Conservation (phyloP, 2,797 vertebrate species). For the Neoniphon sammara region DNA sequence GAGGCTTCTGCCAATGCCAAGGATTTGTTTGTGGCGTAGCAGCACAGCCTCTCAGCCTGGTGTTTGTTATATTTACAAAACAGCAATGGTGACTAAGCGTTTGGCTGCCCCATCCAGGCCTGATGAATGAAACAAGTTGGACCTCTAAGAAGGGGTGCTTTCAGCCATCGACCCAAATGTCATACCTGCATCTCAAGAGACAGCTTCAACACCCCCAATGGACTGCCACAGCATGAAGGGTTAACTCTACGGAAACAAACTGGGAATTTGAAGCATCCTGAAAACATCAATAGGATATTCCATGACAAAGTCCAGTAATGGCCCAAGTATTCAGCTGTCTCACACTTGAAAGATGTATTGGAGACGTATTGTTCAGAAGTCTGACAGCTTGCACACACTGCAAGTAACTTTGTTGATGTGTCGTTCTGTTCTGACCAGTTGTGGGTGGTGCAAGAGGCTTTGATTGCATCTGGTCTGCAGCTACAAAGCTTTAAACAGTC, state of each 20-base stretch:
- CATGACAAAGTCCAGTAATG: neutral
- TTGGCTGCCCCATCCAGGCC: neutral
- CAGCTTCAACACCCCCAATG: neutral
- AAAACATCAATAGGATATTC: slow-evolving; percentile 6
- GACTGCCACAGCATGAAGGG: slow-evolving; percentile 36
- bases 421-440: neutral
- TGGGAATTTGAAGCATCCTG: slow-evolving; percentile 1
- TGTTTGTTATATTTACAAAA: neutral
- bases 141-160: neutral
- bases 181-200: neutral
- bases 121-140: too few species aligned
- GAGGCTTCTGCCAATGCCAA: too few species aligned
- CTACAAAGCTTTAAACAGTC: neutral
- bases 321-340: neutral
- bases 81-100: neutral
- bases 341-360: too few species aligned
- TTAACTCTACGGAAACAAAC: slow-evolving; percentile 27
- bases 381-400: slow-evolving; percentile 19
- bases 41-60: neutral
- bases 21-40: slow-evolving; percentile 7
- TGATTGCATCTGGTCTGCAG: slow-evolving; percentile 2
- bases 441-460: neutral
- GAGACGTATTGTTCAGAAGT: neutral
- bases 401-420: neutral
- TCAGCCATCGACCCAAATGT: neutral